These are phyloP conservation scores for Drosophila sturtevanti DNA, from an alignment of 1,140 invertebrate species.

Conservation along the genomic window DNA sequence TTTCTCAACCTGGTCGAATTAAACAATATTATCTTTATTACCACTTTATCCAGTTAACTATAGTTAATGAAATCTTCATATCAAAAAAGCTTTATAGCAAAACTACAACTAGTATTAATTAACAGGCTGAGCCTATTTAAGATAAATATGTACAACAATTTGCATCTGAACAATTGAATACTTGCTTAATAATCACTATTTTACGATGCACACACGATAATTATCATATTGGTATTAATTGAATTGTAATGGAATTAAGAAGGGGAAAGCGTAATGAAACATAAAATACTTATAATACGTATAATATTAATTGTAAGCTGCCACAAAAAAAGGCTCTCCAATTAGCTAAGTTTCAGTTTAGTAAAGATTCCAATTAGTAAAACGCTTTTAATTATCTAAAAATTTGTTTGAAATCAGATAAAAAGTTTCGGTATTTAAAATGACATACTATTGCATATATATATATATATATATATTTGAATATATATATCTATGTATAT, in stretches of 20 bases:
- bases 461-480: too few relatives aligned
- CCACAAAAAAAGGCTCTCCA: too few relatives aligned
- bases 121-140: not conserved
- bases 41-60: not conserved
- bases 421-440: too few relatives aligned
- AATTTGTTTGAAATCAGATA: too few relatives aligned
- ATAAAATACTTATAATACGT: too few relatives aligned
- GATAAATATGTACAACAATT: not conserved
- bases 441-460: too few relatives aligned
- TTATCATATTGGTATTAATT: slow-evolving; percentile 3
- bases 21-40: slow-evolving; percentile 2
- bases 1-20: not conserved
- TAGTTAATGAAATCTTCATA: not conserved
- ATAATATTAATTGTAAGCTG: too few relatives aligned
- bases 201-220: not conserved
- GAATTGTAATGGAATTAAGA: not conserved
- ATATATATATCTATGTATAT: too few relatives aligned
- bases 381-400: too few relatives aligned
- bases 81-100: not conserved
- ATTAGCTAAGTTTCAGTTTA: too few relatives aligned
- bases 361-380: too few relatives aligned
- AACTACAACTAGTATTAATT: not conserved
- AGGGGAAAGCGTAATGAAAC: not conserved
- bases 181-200: not conserved
- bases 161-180: not conserved